These are phyloP conservation scores for Scopus umbretta DNA, from an alignment of 2,113 vertebrate genomes.

Conservation along the genomic window DNA sequence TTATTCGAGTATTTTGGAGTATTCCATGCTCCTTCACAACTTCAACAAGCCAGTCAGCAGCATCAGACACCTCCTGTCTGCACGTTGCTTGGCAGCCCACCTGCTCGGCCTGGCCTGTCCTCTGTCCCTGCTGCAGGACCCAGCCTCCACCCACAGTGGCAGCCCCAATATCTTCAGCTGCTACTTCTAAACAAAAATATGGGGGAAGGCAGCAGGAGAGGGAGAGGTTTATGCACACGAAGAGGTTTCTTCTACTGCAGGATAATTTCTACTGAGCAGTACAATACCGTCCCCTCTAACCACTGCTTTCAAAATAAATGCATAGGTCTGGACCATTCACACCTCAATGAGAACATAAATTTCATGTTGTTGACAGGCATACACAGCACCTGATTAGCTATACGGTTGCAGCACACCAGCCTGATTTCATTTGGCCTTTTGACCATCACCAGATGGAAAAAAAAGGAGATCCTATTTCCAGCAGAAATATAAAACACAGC, in stretches of 20 bases:
- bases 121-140: neutral
- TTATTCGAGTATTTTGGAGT: neutral
- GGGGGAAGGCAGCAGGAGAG: no score
- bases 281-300: neutral
- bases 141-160: rapidly evolving
- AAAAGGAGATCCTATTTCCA: neutral
- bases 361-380: neutral
- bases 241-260: neutral
- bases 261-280: neutral
- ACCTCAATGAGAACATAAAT: neutral
- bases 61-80: neutral
- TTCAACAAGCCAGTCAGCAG: neutral
- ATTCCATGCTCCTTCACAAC: neutral
- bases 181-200: neutral
- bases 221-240: neutral
- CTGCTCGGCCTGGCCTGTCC: neutral
- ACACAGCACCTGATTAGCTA: neutral
- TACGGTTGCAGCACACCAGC: neutral
- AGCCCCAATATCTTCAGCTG: neutral
- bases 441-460: neutral
- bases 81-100: neutral
- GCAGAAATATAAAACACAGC: neutral
- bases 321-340: neutral
- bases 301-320: neutral
- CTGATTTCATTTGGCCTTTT: neutral